Evolutionary conservation across 1,140 invertebrate species (phyloP), one percentile per base, ranked within the genome.

Genomic region (Zaprionus capensis): DNA sequence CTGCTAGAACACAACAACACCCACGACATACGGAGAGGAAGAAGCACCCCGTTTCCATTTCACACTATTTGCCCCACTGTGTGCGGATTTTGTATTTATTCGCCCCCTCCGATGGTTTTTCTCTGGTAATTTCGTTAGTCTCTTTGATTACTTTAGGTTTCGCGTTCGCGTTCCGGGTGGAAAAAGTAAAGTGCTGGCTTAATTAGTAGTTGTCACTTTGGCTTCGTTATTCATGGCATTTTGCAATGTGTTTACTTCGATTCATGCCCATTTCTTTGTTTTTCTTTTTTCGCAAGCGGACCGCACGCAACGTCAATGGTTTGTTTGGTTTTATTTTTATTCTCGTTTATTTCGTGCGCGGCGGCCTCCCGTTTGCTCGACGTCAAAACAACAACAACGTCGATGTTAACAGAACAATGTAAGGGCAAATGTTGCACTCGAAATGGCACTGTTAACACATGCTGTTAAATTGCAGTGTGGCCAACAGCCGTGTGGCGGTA

Each of bases 41-140:
- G 59, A 79, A 76, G 55, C 66, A 66, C 24, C 20, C 56, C 55
- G 57, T 77, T 80, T 82, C 82, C 82, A 84, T 86, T 84, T 85
- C 73, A 65, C 73, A 71, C 61, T 24, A 17, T 38, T 76, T 71
- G 36, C 41, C 55, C 57, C 38, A 24, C 46, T 62, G 61, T 65
- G 61, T 65, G 17, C 38, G 38, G 38, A 41, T 41, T 41, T 41
- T n/a, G 38, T 46, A 53, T 46, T 31, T 67, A 62, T 67, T 68
- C 53, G 55, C 59, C 46, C 58, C 53, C 28, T n/a, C 34, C 15
- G 41, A 17, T 74, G 63, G 62, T 41, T 73, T 55, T 70, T 69
- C 31, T 51, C 38, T 34, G 55, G 15, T 71, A 36, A 65, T 46
- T 57, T 71, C 51, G 59, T 70, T 49, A 56, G 51, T 28, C n/a